Evolutionary conservation across 2,888 invertebrate genomes (phyloP).

Genomic region (Erebia epiphron): DNA sequence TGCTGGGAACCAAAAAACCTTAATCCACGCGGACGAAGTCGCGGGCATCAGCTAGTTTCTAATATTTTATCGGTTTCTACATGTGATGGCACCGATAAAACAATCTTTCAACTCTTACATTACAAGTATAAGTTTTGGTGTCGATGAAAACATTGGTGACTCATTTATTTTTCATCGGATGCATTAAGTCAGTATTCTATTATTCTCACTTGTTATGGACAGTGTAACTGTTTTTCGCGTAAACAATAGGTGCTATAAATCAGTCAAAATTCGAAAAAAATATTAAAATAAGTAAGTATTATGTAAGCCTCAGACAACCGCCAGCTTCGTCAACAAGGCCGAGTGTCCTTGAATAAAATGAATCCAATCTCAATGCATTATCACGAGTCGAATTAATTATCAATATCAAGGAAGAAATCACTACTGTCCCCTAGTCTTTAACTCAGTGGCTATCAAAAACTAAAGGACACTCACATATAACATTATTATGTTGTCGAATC

Average conservation of each 20-base stretch:
- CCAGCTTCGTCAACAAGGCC: background rate
- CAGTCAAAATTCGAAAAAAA: conserved; percentile 2
- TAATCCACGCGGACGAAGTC: no score
- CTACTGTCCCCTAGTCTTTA: background rate
- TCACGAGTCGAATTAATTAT: background rate
- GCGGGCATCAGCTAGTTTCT: no score
- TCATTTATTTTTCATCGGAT: background rate
- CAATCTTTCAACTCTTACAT: no score
- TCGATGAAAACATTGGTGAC: background rate
- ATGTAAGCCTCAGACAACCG: conserved; percentile 2
- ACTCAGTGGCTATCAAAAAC: no score
- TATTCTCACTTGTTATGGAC: background rate
- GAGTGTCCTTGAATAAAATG: conserved; percentile 12
- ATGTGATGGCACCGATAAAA: no score
- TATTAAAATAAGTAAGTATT: conserved; percentile 6
- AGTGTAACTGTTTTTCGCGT: conserved; percentile 11
- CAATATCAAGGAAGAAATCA: conserved; percentile 2
- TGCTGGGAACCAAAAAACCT: no score
- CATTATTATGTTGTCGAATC: no score
- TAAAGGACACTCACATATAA: no score
- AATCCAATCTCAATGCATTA: background rate
- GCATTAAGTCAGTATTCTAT: background rate
- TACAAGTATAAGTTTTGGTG: no score
- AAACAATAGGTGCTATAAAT: conserved; percentile 8
- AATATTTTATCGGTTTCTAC: no score